Base-by-base conservation (phyloP, 2,797 vertebrate species). In the Falco naumanni region DNA sequence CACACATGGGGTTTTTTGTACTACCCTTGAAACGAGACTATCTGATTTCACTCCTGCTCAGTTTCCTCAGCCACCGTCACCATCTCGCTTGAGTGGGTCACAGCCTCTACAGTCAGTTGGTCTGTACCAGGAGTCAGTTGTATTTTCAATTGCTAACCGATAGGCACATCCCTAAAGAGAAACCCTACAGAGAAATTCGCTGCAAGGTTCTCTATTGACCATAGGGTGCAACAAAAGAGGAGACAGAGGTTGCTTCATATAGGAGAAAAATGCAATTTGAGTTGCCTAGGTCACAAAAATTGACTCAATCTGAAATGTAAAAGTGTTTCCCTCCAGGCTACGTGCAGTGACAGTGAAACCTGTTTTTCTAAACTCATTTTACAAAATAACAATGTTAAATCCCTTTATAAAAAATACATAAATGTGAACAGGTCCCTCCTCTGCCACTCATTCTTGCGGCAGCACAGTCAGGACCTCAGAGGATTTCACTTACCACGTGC, bases 261-360 rank as follows among this genome's bases (percentile, higher is more conserved):
- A 12, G 25, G 39, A 80, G 61, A 48, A 59, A 79, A 63, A 48
- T 0, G 2, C 31, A 33, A 31, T 31, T 29, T 22, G 25, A 45
- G 63, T 13, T 33, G 33, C 28, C 63, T 24, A 7, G 17, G 21
- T 28, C 57, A 65, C 7, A 11, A 57, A 56, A 57, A 25, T 7
- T 19, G 57, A 37, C 74, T 54, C 5, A 14, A 9, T 43, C 11
- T 29, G 57, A 64, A 54, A 17, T 0, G 2, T 20, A 10, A 51
- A 43, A 51, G 14, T 2, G 1, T 18, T 43, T 31, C 26, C 57
- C n/a, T 47, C 16, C 41, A 17, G 39, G 31, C 19, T 19, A 31
- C 16, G 1, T 0, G 5, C 50, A 64, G 25, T 1, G 4, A 41
- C 29, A 24, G 25, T 1, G 15, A 66, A 53, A 68, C 20, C 3